phyloP scores from a whole-genome alignment of 1,140 invertebrate genomes.

The Yoshiicerus persimilis region DNA sequence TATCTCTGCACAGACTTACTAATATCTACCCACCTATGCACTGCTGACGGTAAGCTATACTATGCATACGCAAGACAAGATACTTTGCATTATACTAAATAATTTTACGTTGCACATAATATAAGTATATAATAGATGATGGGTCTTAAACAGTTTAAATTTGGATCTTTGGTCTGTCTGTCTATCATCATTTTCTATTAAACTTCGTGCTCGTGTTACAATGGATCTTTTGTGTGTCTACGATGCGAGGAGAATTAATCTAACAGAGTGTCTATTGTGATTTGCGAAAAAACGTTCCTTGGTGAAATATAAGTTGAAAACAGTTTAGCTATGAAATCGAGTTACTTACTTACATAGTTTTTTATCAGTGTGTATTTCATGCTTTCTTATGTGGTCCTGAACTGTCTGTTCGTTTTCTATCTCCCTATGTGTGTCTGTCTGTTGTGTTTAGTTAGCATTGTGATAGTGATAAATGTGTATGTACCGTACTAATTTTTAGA shows the following conservation, averaged over 20 bases:
- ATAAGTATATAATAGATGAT: neutral
- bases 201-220: neutral
- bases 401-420: neutral
- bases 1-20: no score
- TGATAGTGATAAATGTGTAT: neutral
- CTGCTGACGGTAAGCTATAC: neutral
- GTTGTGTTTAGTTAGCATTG: neutral
- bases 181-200: neutral
- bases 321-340: neutral
- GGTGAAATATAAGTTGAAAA: neutral
- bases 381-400: neutral
- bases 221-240: neutral
- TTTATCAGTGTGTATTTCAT: neutral
- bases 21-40: neutral
- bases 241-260: neutral
- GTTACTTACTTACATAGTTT: no score
- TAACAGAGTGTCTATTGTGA: neutral
- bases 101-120: neutral
- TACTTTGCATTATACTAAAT: neutral
- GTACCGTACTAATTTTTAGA: neutral
- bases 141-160: neutral
- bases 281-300: neutral
- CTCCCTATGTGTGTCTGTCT: neutral
- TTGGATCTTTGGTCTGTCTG: neutral
- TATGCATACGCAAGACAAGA: neutral